A percentile compares a stretch with the other conserved stretches of the same genome.
Conservation (phyloP, 1,140 invertebrate genomes). For the Hirudo medicinalis region DNA sequence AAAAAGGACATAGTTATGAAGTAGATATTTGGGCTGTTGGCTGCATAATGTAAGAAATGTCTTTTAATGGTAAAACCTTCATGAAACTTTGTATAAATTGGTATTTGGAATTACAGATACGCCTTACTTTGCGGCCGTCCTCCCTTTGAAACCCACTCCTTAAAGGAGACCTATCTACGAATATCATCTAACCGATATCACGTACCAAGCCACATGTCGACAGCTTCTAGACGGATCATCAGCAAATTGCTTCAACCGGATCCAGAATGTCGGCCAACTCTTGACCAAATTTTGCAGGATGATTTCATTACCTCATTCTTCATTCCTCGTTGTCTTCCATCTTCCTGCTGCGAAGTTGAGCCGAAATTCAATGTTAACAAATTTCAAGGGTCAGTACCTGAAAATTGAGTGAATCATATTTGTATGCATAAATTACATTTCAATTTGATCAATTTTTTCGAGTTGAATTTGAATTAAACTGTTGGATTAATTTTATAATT, state of each 20-base stretch:
- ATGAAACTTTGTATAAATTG: neutral
- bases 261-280: slow-evolving; percentile 31
- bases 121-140: slow-evolving; percentile 38
- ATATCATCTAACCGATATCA: slow-evolving; percentile 37
- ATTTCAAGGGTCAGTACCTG: neutral
- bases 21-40: slow-evolving; percentile 42
- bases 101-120: slow-evolving; percentile 29
- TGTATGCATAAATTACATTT: neutral
- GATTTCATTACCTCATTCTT: slow-evolving; percentile 32
- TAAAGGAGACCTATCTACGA: slow-evolving; percentile 39
- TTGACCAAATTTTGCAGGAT: slow-evolving; percentile 32
- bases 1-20: slow-evolving; percentile 39
- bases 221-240: slow-evolving; percentile 32
- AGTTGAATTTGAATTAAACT: neutral
- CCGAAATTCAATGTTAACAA: slow-evolving; percentile 32
- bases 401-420: too few relatives aligned
- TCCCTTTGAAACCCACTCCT: slow-evolving; percentile 39
- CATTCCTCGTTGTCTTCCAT: slow-evolving; percentile 27
- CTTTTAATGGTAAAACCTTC: too few relatives aligned
- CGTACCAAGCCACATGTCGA: slow-evolving; percentile 33
- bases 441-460: too few relatives aligned
- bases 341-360: slow-evolving; percentile 32
- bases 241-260: slow-evolving; percentile 33
- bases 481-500: neutral
- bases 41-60: slow-evolving; percentile 37